Evolutionary conservation across 2,797 vertebrate genomes (phyloP).

Genomic region (Ataeniobius toweri): DNA sequence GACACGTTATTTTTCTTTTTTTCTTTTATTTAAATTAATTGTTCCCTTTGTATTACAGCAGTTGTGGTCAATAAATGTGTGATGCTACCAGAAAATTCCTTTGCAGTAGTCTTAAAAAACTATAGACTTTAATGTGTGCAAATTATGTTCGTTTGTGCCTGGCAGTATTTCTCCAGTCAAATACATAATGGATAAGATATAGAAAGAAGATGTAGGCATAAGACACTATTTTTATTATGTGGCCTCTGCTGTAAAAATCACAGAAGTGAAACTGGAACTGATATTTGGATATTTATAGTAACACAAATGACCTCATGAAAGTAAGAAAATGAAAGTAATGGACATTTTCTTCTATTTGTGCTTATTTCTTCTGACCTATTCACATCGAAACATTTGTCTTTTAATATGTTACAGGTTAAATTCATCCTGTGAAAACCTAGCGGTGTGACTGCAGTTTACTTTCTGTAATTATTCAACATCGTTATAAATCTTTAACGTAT

Average conservation of each 20-base stretch:
- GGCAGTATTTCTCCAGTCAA: neutral
- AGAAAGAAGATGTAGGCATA: neutral
- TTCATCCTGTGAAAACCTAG: neutral
- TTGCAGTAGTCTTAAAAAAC: neutral
- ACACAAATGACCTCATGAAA: constrained; percentile 9
- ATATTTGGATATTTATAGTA: constrained; percentile 24
- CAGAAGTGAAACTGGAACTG: neutral
- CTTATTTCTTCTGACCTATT: neutral
- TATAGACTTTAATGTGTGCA: neutral
- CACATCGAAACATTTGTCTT: neutral
- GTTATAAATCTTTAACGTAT: neutral
- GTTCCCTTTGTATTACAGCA: neutral
- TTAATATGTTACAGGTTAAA: neutral
- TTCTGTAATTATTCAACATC: neutral
- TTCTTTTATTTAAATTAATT: neutral
- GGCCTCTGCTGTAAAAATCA: neutral
- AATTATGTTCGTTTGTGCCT: neutral
- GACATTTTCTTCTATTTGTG: constrained; percentile 18
- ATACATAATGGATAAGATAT: neutral
- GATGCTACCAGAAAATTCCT: neutral
- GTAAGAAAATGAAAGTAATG: neutral
- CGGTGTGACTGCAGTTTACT: neutral
- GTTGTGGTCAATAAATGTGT: no score
- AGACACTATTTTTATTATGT: neutral
- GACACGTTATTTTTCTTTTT: neutral